Evolutionary conservation across 64 coral and sea anemone genomes (phyloP), one percentile per base, ranked within the genome.

Genomic region (Acropora tenuis): DNA sequence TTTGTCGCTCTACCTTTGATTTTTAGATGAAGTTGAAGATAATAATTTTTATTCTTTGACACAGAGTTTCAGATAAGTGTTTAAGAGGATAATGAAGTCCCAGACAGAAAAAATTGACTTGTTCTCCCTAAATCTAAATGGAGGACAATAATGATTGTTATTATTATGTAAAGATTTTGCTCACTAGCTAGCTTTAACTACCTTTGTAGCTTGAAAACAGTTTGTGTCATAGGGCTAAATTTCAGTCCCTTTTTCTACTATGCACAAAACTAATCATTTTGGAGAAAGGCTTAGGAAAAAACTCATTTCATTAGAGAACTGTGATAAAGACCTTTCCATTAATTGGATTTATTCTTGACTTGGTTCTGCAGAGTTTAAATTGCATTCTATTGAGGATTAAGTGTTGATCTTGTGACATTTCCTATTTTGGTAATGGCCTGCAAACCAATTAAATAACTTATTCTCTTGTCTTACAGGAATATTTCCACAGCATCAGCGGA

Each of bases 371-470:
- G 30, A 30, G 30, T 30, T 73, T 30, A 57, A 55, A 10, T 80
- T 80, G 18, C 78, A 41, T 80, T 57, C 78, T 40, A 41, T 17
- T n/a, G 1, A 41, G 50, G 78, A 57, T 80, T 80, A 42, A 5
- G 9, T 57, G 78, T 58, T 80, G 49, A 41, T 41, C 78, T 80
- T 80, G 50, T 57, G 48, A 80, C 40, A 49, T 20, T 78, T 63
- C 10, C 11, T 13, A 63, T 63, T 63, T 63, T 63, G 10, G 13
- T 63, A 63, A 7, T 63, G 60, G 60, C 2, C 60, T 63, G 13
- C 16, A 63, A 63, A 63, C 7, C 16, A 7, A 5, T 3, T 44
- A 45, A 43, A 45, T 75, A 42, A 44, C 41, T 45, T 9, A 8
- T 41, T 44, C 11, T 78, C 49, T 78, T 1, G 3, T 5, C 49